Evolutionary conservation across 35 echinoderm and acorn worm species (phyloP), one percentile per base, ranked within the genome.

Genomic region (Eucidaris tribuloides): DNA sequence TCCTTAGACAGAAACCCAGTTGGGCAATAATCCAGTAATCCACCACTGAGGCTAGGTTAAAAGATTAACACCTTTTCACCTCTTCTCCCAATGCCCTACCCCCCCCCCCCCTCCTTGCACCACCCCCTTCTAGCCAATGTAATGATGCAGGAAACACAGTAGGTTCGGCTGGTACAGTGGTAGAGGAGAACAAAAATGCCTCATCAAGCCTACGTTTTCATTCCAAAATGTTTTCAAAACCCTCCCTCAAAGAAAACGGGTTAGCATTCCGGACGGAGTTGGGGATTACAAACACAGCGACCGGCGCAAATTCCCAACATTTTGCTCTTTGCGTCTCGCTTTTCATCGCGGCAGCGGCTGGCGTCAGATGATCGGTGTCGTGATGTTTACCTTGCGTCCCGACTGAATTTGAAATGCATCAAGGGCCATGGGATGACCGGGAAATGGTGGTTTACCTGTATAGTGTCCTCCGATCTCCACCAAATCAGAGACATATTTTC

Each of bases 341-440:
- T 74, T 74, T 74, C 68, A 74, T 74, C 68, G 68, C 68, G 68
- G 68, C 68, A 74, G 68, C 68, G 68, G 68, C 68, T 40, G 11
- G 68, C 68, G 38, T 74, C 68, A 74, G 68, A 74, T 74, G 68
- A 74, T 74, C 68, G 36, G 68, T 24, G 37, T 5, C 44, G 68
- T 22, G 35, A 20, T 74, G 68, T 74, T 74, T 74, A 74, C 68
- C 68, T 44, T 18, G 0, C 11, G 68, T 74, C 68, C 68, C 68
- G 2, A 14, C 41, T 41, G 68, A 74, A 44, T 74, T 40, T 7
- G n/a, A 74, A 22, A 11, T 33, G 68, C 14, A 74, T 74, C 34
- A 24, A 14, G 37, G 24, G 7, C 22, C 35, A 22, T 2, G 68
- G n/a, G 29, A 40, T 42, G 68, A 42, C n/a, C n/a, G n/a, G 44